These are phyloP conservation scores for Amphilophus citrinellus DNA, from an alignment of 2,113 vertebrate genomes.

Conservation along the genomic window DNA sequence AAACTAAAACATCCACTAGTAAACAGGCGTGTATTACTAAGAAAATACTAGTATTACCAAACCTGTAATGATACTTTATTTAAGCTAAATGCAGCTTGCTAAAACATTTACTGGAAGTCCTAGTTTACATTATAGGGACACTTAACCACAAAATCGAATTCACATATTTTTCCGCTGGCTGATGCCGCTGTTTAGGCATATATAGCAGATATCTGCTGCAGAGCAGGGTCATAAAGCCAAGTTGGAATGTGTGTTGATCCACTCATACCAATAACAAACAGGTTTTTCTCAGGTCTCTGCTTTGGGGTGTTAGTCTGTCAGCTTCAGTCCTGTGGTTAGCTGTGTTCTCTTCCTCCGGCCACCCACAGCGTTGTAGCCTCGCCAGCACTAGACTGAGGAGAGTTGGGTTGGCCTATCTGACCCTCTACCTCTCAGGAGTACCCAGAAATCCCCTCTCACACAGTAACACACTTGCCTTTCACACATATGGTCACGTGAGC, in stretches of 20 bases:
- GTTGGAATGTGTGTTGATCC: slow-evolving; percentile 11
- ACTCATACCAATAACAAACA: slow-evolving; percentile 37
- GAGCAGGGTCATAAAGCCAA: not conserved
- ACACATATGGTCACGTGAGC: not conserved
- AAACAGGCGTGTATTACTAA: not conserved
- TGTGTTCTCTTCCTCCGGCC: slow-evolving; percentile 45
- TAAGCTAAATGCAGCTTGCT: not conserved
- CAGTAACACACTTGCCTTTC: slow-evolving; percentile 13
- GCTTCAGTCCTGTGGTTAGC: not conserved
- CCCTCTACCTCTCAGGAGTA: slow-evolving; percentile 53
- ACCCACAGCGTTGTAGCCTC: slow-evolving; percentile 43
- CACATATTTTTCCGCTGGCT: not conserved
- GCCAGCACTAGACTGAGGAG: slow-evolving; percentile 29
- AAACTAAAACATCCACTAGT: slow-evolving; percentile 6
- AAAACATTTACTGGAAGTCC: slow-evolving; percentile 2
- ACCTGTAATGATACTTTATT: not conserved
- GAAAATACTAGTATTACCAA: not conserved
- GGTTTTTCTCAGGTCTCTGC: slow-evolving; percentile 17
- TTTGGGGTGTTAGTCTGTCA: slow-evolving; percentile 24
- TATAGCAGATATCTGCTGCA: not conserved
- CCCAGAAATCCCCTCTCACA: slow-evolving; percentile 31
- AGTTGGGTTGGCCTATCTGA: slow-evolving; percentile 48
- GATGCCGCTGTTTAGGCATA: not conserved
- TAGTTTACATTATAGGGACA: not conserved
- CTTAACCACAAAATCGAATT: slow-evolving; percentile 5